Percentiles rank a stretch among this genome's conserved stretches.
Conservation (phyloP, 35 echinoderm and acorn worm genomes). For the Acanthaster planci region DNA sequence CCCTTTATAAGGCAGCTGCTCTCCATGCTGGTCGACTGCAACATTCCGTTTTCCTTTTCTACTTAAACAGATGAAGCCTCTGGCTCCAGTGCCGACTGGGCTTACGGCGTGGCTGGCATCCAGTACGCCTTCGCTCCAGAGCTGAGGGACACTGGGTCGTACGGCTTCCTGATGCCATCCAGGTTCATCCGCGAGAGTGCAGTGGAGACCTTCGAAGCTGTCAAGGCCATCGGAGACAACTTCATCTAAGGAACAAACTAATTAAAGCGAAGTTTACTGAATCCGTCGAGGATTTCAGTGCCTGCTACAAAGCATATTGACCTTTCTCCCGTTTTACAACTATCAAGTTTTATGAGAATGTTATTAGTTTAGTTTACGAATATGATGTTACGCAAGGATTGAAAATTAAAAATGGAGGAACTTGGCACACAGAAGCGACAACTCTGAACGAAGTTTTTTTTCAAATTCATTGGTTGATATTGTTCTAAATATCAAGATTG, state of each 20-base stretch:
- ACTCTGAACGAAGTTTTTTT: no score
- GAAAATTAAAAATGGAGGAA: no score
- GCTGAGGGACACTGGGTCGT: constrained; percentile 75
- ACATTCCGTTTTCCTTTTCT: neutral
- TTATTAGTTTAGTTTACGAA: no score
- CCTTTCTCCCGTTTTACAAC: no score
- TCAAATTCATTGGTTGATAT: no score
- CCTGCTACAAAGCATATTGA: no score
- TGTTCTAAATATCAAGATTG: no score
- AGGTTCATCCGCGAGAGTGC: constrained; percentile 63
- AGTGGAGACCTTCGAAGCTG: constrained; percentile 77
- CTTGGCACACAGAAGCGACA: no score
- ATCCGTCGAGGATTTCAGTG: no score
- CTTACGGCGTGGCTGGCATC: constrained; percentile 75
- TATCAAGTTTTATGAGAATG: no score
- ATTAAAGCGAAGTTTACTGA: no score
- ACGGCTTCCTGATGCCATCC: constrained; percentile 70
- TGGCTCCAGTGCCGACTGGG: constrained; percentile 86
- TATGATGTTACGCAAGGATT: no score
- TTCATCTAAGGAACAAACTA: neutral
- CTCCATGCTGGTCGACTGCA: neutral
- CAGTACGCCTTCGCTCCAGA: constrained; percentile 81
- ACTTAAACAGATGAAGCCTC: constrained; percentile 66
- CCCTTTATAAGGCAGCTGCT: neutral
- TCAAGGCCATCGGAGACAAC: constrained; percentile 50